Evolutionary conservation across 2,888 invertebrate species (phyloP).

Genomic region (Tineola bisselliella): DNA sequence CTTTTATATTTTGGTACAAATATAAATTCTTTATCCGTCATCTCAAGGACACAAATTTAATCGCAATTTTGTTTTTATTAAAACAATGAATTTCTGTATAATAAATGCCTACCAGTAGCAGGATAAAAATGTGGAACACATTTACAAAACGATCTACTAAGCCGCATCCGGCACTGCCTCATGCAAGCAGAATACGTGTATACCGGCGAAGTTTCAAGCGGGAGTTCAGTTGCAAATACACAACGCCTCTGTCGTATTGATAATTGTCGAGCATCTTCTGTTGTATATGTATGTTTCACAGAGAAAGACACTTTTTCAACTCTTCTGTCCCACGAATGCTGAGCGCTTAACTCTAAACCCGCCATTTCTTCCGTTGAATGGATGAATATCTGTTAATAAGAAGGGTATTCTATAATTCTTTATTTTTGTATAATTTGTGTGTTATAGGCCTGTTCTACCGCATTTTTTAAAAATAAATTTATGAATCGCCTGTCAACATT

Average conservation of each 20-base stretch:
- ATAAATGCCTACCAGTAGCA: slow-evolving; percentile 60
- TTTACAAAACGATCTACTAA: slow-evolving; percentile 70
- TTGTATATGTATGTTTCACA: slow-evolving; percentile 81
- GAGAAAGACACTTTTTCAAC: slow-evolving; percentile 73
- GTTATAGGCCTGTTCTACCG: too few relatives aligned
- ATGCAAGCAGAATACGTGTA: slow-evolving; percentile 81
- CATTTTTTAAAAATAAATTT: not conserved
- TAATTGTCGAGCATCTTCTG: slow-evolving; percentile 76
- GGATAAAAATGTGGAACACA: slow-evolving; percentile 80
- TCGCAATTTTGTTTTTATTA: too few relatives aligned
- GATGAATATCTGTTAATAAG: slow-evolving; percentile 61
- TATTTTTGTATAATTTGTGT: too few relatives aligned
- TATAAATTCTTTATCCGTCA: too few relatives aligned
- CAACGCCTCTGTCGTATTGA: slow-evolving; percentile 75
- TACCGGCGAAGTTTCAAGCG: slow-evolving; percentile 65
- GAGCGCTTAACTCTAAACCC: slow-evolving; percentile 73
- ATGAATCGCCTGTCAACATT: too few relatives aligned
- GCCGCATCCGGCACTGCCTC: slow-evolving; percentile 77
- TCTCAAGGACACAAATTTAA: not conserved
- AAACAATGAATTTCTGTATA: slow-evolving; percentile 16
- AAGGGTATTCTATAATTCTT: too few relatives aligned
- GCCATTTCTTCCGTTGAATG: slow-evolving; percentile 77
- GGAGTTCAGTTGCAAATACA: slow-evolving; percentile 74
- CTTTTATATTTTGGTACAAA: too few relatives aligned
- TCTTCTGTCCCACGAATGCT: slow-evolving; percentile 74